These are phyloP conservation scores for Palythoa caribaeorum DNA, from an alignment of 92 coral and sea anemone species.

Conservation along the genomic window DNA sequence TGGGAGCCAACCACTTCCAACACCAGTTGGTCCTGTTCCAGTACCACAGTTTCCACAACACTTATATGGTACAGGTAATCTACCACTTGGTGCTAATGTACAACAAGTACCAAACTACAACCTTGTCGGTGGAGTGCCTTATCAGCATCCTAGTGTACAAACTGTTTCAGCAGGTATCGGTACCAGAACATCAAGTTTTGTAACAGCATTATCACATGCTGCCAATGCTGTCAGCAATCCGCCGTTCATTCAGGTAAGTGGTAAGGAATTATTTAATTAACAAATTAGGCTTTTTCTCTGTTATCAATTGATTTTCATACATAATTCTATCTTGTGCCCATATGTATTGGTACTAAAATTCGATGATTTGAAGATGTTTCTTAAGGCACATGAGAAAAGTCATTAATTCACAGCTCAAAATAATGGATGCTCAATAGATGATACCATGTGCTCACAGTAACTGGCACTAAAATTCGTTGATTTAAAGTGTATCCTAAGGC, in stretches of 20 bases:
- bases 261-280: neutral
- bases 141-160: constrained; percentile 70
- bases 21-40: constrained; percentile 30
- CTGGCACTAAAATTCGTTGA: too few relatives aligned
- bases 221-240: constrained; percentile 50
- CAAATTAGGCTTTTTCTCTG: neutral
- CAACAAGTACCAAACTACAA: constrained; percentile 58
- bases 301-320: neutral
- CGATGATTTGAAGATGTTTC: too few relatives aligned
- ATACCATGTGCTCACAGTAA: too few relatives aligned
- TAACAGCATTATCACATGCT: constrained; percentile 71
- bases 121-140: constrained; percentile 28
- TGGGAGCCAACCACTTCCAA: constrained; percentile 27
- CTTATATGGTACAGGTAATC: constrained; percentile 55
- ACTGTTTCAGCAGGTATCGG: constrained; percentile 86
- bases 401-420: too few relatives aligned
- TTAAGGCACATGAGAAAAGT: too few relatives aligned
- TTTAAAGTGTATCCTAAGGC: too few relatives aligned
- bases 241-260: constrained; percentile 38
- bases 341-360: too few relatives aligned
- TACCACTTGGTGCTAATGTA: constrained; percentile 48
- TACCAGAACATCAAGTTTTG: constrained; percentile 81
- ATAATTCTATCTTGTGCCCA: too few relatives aligned
- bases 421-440: too few relatives aligned
- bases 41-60: constrained; percentile 36